These are phyloP conservation scores for Camelus dromedarius DNA, from an alignment of 2,113 vertebrate species.

Conservation along the genomic window DNA sequence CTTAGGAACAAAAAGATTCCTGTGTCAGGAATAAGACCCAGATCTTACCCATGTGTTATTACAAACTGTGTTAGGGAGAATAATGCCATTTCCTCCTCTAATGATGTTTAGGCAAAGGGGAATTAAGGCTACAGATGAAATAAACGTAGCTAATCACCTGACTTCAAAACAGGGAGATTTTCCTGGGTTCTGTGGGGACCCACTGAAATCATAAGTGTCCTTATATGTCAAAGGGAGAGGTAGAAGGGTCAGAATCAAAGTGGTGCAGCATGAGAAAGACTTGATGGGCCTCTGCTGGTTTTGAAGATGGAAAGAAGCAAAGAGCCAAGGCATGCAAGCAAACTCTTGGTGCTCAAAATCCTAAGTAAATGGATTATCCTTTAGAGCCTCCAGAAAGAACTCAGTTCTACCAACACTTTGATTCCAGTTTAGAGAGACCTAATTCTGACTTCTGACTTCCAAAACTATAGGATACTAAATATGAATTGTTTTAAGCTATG, in stretches of 20 bases:
- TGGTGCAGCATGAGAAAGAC: not conserved
- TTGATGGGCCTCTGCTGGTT: not conserved
- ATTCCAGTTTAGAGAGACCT: not conserved
- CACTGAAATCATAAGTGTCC: not conserved
- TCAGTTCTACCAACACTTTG: not conserved
- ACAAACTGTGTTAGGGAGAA: not conserved
- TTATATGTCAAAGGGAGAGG: not conserved
- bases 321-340: not conserved
- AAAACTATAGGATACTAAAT: not conserved
- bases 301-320: not conserved
- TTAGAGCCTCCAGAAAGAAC: not conserved
- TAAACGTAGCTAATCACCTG: not conserved
- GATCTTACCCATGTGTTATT: not conserved
- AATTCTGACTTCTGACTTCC: not conserved
- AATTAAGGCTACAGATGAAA: not conserved
- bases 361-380: not conserved
- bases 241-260: not conserved
- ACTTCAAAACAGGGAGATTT: not conserved
- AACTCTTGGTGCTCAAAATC: not conserved
- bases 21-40: not conserved
- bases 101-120: not conserved
- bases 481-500: not conserved
- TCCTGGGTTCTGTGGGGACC: not conserved
- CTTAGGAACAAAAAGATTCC: not conserved
- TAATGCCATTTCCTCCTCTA: not conserved